phyloP scores from a whole-genome alignment of 2,888 invertebrate genomes.

The Cephus nigrinus region DNA sequence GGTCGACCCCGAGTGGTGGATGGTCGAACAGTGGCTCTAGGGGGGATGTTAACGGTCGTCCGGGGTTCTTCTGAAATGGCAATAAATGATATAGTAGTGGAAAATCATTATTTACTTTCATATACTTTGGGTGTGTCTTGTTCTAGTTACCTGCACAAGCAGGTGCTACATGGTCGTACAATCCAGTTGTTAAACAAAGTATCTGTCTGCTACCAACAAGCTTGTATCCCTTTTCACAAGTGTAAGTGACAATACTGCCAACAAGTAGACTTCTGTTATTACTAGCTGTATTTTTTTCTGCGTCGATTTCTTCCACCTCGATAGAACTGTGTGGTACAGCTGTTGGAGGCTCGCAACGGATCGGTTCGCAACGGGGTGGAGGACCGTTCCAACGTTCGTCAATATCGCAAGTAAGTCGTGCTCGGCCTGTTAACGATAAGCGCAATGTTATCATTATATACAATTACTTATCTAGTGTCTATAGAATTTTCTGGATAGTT shows the following conservation, averaged over 20 bases:
- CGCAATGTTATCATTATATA: not conserved
- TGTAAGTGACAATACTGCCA: conserved; percentile 81
- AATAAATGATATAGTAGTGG: conserved; percentile 7
- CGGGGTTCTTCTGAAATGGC: conserved; percentile 67
- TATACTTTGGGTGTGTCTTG: not conserved
- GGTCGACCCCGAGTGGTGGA: conserved; percentile 63
- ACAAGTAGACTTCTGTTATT: conserved; percentile 65
- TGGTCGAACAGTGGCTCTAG: conserved; percentile 47
- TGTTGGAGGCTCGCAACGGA: conserved; percentile 57
- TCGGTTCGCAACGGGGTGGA: conserved; percentile 83
- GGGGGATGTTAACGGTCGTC: conserved; percentile 55
- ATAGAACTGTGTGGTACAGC: conserved; percentile 51
- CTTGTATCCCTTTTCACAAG: conserved; percentile 77
- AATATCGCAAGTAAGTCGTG: conserved; percentile 87
- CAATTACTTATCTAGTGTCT: not conserved
- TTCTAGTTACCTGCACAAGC: conserved; percentile 74
- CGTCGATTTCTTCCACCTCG: conserved; percentile 53
- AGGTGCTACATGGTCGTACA: conserved; percentile 83
- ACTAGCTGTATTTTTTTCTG: conserved; percentile 30
- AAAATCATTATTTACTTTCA: not conserved
- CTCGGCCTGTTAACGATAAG: conserved; percentile 69
- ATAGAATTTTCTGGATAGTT: not conserved
- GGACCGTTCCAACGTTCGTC: conserved; percentile 95
- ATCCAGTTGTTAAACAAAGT: conserved; percentile 80
- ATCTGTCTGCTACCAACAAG: conserved; percentile 77